Percentiles rank a stretch among this genome's conserved stretches.
phyloP scores from a whole-genome alignment of 2,888 invertebrate species.

The Drosophila siamana region DNA sequence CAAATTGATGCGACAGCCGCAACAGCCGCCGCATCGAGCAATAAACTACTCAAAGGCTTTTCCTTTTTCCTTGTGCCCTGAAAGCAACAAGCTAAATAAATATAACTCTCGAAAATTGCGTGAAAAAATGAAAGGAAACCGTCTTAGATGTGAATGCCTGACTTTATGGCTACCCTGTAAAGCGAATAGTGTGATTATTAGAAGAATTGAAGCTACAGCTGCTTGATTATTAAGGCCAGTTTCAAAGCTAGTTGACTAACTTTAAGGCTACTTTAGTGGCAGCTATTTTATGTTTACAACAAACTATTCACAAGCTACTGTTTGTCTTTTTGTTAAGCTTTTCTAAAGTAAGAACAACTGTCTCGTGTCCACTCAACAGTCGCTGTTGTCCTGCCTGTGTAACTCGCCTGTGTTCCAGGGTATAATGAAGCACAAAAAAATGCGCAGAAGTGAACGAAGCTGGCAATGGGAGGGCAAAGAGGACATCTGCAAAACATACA shows the following conservation, averaged over 20 bases:
- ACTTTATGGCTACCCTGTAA: constrained; percentile 12
- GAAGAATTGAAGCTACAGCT: no score
- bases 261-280: no score
- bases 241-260: no score
- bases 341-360: no score
- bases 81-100: constrained; percentile 69
- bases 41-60: constrained; percentile 59
- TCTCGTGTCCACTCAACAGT: neutral
- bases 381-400: neutral
- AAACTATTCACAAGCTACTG: neutral
- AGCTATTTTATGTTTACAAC: no score
- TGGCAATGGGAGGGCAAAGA: neutral
- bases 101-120: constrained; percentile 55
- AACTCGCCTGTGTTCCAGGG: constrained; percentile 1
- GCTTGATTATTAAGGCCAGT: no score
- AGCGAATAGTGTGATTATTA: neutral
- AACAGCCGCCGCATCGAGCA: constrained; percentile 32
- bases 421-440: constrained; percentile 27
- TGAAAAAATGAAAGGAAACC: constrained; percentile 20
- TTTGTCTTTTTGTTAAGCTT: no score
- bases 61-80: constrained; percentile 15
- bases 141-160: neutral
- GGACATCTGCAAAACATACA: constrained; percentile 11
- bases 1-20: constrained; percentile 46
- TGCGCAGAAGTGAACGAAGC: constrained; percentile 18